phyloP scores from a whole-genome alignment of 2,113 vertebrate species.

The Mesembrinibis cayennensis region DNA sequence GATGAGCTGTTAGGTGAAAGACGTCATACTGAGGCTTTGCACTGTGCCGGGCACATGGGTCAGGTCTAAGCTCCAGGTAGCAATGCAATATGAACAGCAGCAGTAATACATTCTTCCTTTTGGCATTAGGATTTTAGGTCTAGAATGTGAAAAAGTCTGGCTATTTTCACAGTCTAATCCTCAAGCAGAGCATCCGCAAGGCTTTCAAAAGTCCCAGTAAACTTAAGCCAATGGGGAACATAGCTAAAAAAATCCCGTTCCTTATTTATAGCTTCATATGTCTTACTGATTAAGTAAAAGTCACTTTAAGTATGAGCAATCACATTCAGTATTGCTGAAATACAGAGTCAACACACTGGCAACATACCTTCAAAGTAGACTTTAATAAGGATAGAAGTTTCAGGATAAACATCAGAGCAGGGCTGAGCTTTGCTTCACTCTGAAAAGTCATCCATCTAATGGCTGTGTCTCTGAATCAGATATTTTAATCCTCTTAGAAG shows the following conservation, averaged over 20 bases:
- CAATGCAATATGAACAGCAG: neutral
- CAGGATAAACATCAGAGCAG: constrained; percentile 21
- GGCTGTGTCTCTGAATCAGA: constrained; percentile 22
- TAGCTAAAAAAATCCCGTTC: neutral
- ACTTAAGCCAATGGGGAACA: neutral
- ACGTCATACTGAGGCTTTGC: neutral
- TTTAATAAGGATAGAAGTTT: neutral
- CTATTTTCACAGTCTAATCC: neutral
- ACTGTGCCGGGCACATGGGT: neutral
- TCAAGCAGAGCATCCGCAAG: neutral
- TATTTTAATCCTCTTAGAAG: constrained; percentile 63
- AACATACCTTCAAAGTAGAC: constrained; percentile 17
- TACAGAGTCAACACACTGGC: neutral
- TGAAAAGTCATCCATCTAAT: constrained; percentile 3
- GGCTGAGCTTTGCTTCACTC: neutral
- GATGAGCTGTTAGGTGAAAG: neutral
- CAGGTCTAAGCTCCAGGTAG: neutral
- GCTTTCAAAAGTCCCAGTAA: neutral
- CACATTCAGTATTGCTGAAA: neutral
- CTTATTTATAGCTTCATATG: constrained; percentile 28
- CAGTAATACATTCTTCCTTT: neutral
- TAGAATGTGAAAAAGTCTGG: neutral
- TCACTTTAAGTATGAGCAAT: neutral
- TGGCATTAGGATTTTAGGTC: neutral
- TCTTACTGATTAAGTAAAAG: neutral